Evolutionary conservation across 2,888 invertebrate genomes (phyloP).

Genomic region (Geotrupes spiniger): DNA sequence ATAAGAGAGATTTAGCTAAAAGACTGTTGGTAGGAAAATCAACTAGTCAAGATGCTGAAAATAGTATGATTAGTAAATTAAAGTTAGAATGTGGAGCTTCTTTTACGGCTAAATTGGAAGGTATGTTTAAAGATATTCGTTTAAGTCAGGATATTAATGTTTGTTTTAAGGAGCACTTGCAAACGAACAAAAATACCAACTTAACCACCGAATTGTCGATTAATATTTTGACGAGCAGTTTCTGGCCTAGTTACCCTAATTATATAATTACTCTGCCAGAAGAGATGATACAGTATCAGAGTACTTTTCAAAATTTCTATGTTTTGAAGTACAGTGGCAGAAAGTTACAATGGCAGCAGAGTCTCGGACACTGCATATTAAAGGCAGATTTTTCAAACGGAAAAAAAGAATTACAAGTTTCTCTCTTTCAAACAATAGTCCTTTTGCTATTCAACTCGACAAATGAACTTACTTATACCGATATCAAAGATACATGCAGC

Average conservation of each 20-base stretch:
- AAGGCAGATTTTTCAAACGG: constrained; percentile 82
- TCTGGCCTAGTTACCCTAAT: constrained; percentile 94
- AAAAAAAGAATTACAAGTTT: constrained; percentile 92
- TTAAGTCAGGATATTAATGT: constrained; percentile 91
- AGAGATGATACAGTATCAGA: constrained; percentile 86
- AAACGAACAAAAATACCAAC: constrained; percentile 25
- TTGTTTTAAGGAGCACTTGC: constrained; percentile 78
- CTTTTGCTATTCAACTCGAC: constrained; percentile 88
- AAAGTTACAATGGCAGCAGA: constrained; percentile 97
- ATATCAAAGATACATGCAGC: constrained; percentile 84
- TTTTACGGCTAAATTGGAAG: constrained; percentile 96
- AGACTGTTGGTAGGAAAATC: constrained; percentile 93
- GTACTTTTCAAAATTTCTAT: constrained; percentile 94
- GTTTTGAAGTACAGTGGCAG: constrained; percentile 92
- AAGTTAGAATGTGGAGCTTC: constrained; percentile 98
- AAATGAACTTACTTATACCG: constrained; percentile 75
- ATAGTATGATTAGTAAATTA: constrained; percentile 95
- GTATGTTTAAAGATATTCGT: constrained; percentile 99
- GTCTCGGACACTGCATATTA: constrained; percentile 89
- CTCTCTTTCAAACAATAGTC: constrained; percentile 92
- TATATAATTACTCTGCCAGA: constrained; percentile 85
- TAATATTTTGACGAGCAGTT: constrained; percentile 93
- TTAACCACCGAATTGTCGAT: constrained; percentile 79
- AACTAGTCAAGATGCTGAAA: constrained; percentile 97
- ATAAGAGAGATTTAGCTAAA: constrained; percentile 97